Evolutionary conservation across 1,140 invertebrate genomes (phyloP), one percentile per base, ranked within the genome.

Genomic region (Neuroterus valhalla): DNA sequence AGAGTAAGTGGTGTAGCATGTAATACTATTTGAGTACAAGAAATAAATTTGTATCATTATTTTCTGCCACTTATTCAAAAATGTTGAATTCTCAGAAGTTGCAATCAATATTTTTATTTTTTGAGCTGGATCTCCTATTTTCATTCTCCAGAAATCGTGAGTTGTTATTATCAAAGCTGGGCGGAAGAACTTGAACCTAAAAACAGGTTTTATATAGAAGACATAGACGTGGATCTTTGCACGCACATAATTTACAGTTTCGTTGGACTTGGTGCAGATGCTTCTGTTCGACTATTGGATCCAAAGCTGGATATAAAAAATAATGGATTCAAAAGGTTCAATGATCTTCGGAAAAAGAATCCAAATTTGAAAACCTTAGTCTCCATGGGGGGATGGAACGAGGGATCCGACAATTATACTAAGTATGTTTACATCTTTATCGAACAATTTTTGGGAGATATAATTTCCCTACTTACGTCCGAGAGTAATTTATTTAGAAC

Each of bases 311-410:
- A 75, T 19, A 19, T 75, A 42, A 82, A 85, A n/a, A 38, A 8
- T 38, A 71, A 38, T n/a, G 74, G 74, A 19, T 75, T 50, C 43
- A 15, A 48, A 6, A 26, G 89, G 77, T 93, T 94, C 77, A 92
- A 91, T 71, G 90, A 88, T 0, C 86, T 96, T 17, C 94, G 94
- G 83, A 76, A 90, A 6, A 84, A 87, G 68, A 95, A 95, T 88
- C 90, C 93, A 0, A 89, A 91, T 6, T 81, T 95, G 6, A 95
- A 94, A 85, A 92, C 93, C 0, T 77, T 96, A 62, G 78, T 95
- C 8, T 94, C 94, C 11, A 91, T 96, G 44, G 95, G 95, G 8
- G 95, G 95, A 14, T 96, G 94, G 94, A 94, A 93, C 82, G 93
- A 95, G 86, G 94, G 94, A 17, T 94, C 93, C 0, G 87, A 86